A percentile compares a stretch with the other conserved stretches of the same genome.
Conservation (phyloP, 2,113 vertebrate species). For the Mohoua ochrocephala region DNA sequence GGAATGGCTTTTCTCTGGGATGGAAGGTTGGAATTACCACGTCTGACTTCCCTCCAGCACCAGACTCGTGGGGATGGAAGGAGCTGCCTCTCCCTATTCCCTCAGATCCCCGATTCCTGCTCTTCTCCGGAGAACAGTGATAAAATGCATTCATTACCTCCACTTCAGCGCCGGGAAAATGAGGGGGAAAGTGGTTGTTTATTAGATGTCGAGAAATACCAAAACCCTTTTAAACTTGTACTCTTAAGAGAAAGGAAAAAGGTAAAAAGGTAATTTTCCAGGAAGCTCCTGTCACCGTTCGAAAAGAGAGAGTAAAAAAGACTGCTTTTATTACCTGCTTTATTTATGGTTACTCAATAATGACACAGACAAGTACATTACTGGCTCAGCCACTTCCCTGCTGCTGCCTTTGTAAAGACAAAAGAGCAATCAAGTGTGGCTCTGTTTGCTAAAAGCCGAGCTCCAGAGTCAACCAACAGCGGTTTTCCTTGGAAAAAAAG, state of each 20-base stretch:
- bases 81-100: background rate
- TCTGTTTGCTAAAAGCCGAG: background rate
- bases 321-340: constrained; percentile 62
- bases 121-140: constrained; percentile 54
- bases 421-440: background rate
- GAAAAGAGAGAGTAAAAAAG: constrained; percentile 45
- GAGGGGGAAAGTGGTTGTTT: constrained; percentile 67
- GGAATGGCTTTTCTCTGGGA: background rate
- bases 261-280: constrained; percentile 68
- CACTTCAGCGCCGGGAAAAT: constrained; percentile 24
- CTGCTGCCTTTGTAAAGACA: constrained; percentile 22
- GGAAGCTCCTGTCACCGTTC: constrained; percentile 61
- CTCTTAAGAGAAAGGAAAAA: constrained; percentile 28
- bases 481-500: background rate
- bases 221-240: constrained; percentile 68
- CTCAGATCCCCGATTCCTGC: background rate
- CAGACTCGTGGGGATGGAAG: background rate
- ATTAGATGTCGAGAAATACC: constrained; percentile 59
- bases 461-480: background rate
- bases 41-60: background rate
- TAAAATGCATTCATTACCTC: constrained; percentile 65
- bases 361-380: constrained; percentile 56
- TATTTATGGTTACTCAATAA: constrained; percentile 65
- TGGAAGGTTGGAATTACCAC: background rate
- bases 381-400: background rate